Evolutionary conservation across 2,113 vertebrate genomes (phyloP).

Genomic region (Aepyceros melampus): DNA sequence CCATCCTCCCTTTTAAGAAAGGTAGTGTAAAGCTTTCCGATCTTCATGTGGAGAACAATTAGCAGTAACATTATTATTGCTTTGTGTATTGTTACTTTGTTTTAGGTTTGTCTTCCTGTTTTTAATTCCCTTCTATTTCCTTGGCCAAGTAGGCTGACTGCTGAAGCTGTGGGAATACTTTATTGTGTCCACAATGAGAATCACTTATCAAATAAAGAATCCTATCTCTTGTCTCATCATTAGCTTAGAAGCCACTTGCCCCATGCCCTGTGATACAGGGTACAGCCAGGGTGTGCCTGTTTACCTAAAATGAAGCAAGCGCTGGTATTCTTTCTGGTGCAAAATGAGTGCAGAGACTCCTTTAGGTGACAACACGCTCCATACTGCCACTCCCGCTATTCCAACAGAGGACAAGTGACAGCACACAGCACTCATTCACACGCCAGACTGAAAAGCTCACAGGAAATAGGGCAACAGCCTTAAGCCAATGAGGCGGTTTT

Average conservation of each 20-base stretch:
- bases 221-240: background rate
- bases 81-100: background rate
- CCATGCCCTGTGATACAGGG: background rate
- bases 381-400: background rate
- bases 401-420: background rate
- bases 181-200: background rate
- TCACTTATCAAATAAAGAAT: background rate
- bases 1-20: background rate
- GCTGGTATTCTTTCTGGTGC: background rate
- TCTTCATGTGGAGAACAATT: background rate
- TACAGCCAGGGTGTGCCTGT: background rate
- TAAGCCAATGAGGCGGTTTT: background rate
- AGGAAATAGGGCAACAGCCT: background rate
- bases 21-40: background rate
- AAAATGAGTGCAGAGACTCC: constrained; percentile 19
- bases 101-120: background rate
- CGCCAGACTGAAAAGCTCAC: constrained; percentile 10
- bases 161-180: fast-evolving
- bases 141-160: background rate
- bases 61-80: background rate
- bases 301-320: background rate
- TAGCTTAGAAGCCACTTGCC: background rate
- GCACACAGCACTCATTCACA: background rate
- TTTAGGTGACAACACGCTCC: background rate
- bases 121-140: constrained; percentile 10